Conservation (phyloP, 2,797 vertebrate genomes). For the Anabacerthia variegaticeps region DNA sequence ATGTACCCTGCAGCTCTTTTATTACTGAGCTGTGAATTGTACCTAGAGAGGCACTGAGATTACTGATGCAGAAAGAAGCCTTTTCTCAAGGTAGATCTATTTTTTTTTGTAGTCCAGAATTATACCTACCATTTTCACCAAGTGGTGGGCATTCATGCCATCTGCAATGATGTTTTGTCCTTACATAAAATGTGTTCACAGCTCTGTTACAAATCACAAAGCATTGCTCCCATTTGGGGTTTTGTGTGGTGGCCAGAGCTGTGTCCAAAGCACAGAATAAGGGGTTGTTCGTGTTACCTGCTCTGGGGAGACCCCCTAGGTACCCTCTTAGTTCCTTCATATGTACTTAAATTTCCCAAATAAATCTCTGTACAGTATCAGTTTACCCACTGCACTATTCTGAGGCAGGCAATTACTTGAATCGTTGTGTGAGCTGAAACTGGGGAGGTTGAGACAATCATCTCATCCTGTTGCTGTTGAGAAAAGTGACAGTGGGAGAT, state of each 20-base stretch:
- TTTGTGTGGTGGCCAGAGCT: background rate
- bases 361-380: background rate
- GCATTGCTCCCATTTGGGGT: background rate
- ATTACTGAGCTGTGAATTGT: background rate
- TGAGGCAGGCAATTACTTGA: background rate
- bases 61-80: background rate
- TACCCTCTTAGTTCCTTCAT: background rate
- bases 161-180: background rate
- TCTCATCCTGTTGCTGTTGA: background rate
- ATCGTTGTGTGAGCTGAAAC: background rate
- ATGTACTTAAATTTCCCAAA: background rate
- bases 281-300: background rate
- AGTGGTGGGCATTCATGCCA: background rate
- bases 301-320: background rate
- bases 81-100: background rate
- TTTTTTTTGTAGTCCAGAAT: background rate
- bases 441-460: background rate
- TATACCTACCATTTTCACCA: background rate
- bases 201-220: background rate
- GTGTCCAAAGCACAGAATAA: background rate
- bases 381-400: background rate
- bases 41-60: background rate
- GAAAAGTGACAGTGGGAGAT: slow-evolving; percentile 14
- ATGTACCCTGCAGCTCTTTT: background rate
- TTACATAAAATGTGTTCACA: background rate